Evolutionary conservation across 2,797 vertebrate genomes (phyloP), one percentile per base, ranked within the genome.

Genomic region (Gallirallus australis): DNA sequence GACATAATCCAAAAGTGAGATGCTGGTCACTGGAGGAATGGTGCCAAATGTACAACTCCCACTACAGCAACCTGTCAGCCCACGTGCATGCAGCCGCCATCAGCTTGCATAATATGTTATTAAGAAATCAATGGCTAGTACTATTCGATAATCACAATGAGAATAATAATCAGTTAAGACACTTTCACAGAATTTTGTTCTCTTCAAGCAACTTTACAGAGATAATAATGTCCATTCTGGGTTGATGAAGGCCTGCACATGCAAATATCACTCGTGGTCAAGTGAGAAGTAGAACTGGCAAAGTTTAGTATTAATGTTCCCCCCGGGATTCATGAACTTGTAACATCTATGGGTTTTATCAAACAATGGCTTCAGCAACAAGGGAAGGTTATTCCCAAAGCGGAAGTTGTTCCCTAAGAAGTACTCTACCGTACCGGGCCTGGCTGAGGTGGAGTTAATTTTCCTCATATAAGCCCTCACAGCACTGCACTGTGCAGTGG

Each of bases 121-220:
- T 59, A 89, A 83, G 90, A 93, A 97, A 97, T 95, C 94, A 93
- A 87, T 85, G 86, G 72, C 91, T 92, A 72, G 11, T 54, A 39
- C 17, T 57, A 65, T 79, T 93, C 71, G 86, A 57, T 71, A 95
- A 90, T 73, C 78, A 93, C 3, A 66, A 93, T 42, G 92, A 82
- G 52, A 79, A 86, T 52, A 52, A 52, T 27, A 52, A 52, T 89
- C 83, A 93, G 86, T 88, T 93, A 93, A 82, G 50, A 53, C 27
- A 89, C 82, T 93, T 77, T 60, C 69, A 94, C 75, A 72, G 86
- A 95, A 47, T 65, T 54, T 65, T 86, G 60, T 27, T 94, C 53
- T 76, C 61, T 90, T 92, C 50, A 81, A 80, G 70, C 4, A 92
- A 15, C 90, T 93, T 96, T 82, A 93, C 30, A 84, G 60, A 63